Conservation (phyloP, 2,113 vertebrate genomes). For the Halcyon senegalensis region DNA sequence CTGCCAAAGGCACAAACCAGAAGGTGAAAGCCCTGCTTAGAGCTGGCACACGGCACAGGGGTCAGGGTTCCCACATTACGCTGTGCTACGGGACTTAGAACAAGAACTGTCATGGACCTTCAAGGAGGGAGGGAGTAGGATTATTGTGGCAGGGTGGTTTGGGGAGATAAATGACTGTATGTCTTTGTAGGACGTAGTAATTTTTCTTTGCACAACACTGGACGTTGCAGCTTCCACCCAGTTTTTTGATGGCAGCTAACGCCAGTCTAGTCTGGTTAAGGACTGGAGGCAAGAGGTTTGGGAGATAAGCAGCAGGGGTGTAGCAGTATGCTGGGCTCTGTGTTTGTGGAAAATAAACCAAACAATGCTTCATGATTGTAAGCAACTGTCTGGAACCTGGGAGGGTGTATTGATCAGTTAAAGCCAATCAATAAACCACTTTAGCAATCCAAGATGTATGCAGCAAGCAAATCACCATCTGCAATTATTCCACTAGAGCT, state of each 20-base stretch:
- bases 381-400: not conserved
- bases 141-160: accelerated
- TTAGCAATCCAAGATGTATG: accelerated
- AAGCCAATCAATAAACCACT: not conserved
- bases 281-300: not conserved
- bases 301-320: accelerated
- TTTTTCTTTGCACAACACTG: accelerated
- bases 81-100: not conserved
- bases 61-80: not conserved
- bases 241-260: not conserved
- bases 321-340: too few species aligned
- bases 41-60: not conserved
- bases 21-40: accelerated
- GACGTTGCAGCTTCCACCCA: not conserved
- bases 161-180: accelerated
- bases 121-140: not conserved
- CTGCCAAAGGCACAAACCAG: accelerated
- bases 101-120: not conserved
- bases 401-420: not conserved
- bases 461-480: not conserved
- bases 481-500: accelerated
- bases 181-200: accelerated
- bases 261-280: not conserved
- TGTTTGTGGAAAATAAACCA: too few species aligned
- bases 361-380: too few species aligned